Evolutionary conservation across 1,140 invertebrate genomes (phyloP).

Genomic region (Drosophila tristis): DNA sequence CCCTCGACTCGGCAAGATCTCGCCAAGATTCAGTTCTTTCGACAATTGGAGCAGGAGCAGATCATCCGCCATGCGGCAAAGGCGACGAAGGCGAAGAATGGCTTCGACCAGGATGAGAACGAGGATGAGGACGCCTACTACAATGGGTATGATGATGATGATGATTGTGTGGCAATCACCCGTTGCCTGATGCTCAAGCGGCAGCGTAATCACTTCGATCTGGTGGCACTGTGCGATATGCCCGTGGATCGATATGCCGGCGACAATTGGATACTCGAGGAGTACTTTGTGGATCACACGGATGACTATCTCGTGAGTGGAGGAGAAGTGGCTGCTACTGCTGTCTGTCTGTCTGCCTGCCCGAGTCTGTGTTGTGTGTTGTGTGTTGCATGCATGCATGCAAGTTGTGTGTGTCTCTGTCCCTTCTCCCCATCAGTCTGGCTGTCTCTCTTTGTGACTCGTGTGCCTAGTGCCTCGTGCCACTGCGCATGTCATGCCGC

Average conservation of each 20-base stretch:
- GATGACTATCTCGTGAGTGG: slow-evolving; percentile 79
- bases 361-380: background rate
- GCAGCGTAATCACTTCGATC: slow-evolving; percentile 75
- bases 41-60: slow-evolving; percentile 61
- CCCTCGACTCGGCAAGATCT: background rate
- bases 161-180: slow-evolving; percentile 34
- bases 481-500: slow-evolving; percentile 39
- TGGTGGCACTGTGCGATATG: slow-evolving; percentile 73
- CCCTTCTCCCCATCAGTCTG: background rate
- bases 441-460: slow-evolving; percentile 5
- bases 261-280: slow-evolving; percentile 76
- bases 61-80: slow-evolving; percentile 50
- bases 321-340: background rate
- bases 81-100: slow-evolving; percentile 38
- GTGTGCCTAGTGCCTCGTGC: slow-evolving; percentile 1
- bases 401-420: too few species aligned
- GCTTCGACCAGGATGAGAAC: background rate
- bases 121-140: slow-evolving; percentile 1
- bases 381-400: slow-evolving; percentile 21
- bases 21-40: slow-evolving; percentile 80
- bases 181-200: slow-evolving; percentile 62
- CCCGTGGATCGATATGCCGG: slow-evolving; percentile 65
- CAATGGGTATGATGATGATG: background rate
- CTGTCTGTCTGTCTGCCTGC: background rate
- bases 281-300: slow-evolving; percentile 76